Evolutionary conservation across 2,113 vertebrate genomes (phyloP), one percentile per base, ranked within the genome.

Genomic region (Galemys pyrenaicus): DNA sequence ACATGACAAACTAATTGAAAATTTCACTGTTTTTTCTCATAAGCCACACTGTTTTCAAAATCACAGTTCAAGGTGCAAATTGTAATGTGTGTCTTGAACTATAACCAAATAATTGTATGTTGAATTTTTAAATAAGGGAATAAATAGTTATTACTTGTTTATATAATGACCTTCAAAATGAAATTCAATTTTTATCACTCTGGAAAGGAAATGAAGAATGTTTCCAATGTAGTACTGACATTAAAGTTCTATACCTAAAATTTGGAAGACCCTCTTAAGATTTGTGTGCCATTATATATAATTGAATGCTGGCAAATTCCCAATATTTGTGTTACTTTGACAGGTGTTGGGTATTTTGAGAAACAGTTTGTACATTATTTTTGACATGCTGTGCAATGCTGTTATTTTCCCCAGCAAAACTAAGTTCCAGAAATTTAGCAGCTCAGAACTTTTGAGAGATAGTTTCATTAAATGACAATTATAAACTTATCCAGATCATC

Each of bases 221-320:
- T 60, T 92, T 20, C 94, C 24, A 81, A 32, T 81, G 30, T 49
- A 90, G 87, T 73, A 35, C 24, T 87, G 37, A 73, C 88, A 62
- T 83, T 68, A 80, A 89, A 87, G 84, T 96, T 92, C 8, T 68
- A 46, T 28, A 20, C 44, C 2, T 87, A 89, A 94, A 73, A 70
- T 64, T 49, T 58, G 10, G 46, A 24, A 3, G 39, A 60, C 2
- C 32, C 16, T 68, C 73, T 11, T 16, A 44, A 83, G 54, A 78
- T 37, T 78, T 86, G 37, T 89, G 15, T 0, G 62, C 1, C 16
- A 70, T 79, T 82, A 64, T 64, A 87, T 91, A 87, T 64, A 74
- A 88, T 37, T 92, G 44, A 65, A 78, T 74, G 2, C 12, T 74
- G 67, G 82, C 1, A 88, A 88, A 85, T 49, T 62, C 0, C 24